Evolutionary conservation across 2,888 invertebrate genomes (phyloP), one percentile per base, ranked within the genome.

Genomic region (Ecdyonurus torrentis): DNA sequence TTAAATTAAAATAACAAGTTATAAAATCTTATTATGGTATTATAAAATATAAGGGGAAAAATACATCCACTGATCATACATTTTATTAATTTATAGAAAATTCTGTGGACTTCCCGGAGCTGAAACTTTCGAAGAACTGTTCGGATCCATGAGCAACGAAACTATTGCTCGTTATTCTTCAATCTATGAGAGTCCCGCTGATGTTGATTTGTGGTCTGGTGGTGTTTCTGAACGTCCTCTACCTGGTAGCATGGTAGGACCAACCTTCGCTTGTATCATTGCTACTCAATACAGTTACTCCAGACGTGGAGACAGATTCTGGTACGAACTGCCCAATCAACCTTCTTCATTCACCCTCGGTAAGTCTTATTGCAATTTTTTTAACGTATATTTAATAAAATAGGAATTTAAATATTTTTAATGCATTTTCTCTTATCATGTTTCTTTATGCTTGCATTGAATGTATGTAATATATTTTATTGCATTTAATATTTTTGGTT

Each of bases 201-300:
- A 96, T 74, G 90, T 96, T 59, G 95, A 96, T 78, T 78, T 95
- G 63, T 96, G 94, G 91, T 91, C 92, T 20, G 95, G 93, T 60
- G 95, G 94, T 60, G 91, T 95, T 5, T 91, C 93, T 0, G 96
- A 96, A 72, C 80, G 87, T 66, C 89, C 94, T 1, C 78, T 94
- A 62, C 89, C 91, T 7, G 94, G 92, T 58, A 91, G 92, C 63
- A 89, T 95, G 86, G 80, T 96, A 65, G 95, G 96, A 61, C 94
- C 95, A 1, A 92, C 94, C 61, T 95, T 95, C 72, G 91, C 92
- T 62, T 96, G 95, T 72, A 81, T 96, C 66, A 93, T 96, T 70
- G 95, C 92, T 24, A 90, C 90, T 24, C 94, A 95, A 75, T 92
- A 95, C 78, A 89, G 89, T 69, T 89, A 91, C 71, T 82, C 91